A percentile compares a stretch with the other conserved stretches of the same genome.
These are phyloP conservation scores for Dendroctonus ponderosae DNA, from an alignment of 1,140 invertebrate genomes.

Conservation along the genomic window DNA sequence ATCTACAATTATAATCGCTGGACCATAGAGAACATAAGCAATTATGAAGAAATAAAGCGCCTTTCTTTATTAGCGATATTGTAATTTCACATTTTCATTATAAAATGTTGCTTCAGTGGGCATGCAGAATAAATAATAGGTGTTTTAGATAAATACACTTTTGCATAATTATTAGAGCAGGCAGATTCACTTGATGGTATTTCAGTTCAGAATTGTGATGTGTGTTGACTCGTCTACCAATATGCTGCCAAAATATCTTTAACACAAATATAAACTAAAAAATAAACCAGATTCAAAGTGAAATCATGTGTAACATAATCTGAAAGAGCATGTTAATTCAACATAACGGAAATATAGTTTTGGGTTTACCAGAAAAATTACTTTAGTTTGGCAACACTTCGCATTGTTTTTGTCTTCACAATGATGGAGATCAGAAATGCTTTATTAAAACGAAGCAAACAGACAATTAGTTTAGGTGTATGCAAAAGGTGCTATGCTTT, in stretches of 20 bases:
- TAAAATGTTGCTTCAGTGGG: conserved; percentile 20
- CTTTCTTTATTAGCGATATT: conserved; percentile 19
- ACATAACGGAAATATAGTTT: too few relatives aligned
- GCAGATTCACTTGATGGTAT: not conserved
- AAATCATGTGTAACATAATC: too few relatives aligned
- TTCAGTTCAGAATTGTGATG: conserved; percentile 1
- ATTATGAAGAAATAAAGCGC: conserved; percentile 11
- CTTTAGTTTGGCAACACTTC: too few relatives aligned
- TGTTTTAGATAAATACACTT: conserved; percentile 22
- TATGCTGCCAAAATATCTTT: too few relatives aligned
- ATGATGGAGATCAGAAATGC: conserved; percentile 10
- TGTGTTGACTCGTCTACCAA: too few relatives aligned
- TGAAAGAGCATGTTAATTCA: too few relatives aligned
- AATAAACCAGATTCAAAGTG: too few relatives aligned
- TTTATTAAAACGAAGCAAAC: conserved; percentile 1
- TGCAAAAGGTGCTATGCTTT: conserved; percentile 7
- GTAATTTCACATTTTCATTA: conserved; percentile 25
- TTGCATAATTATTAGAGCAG: conserved; percentile 27
- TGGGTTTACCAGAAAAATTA: too few relatives aligned
- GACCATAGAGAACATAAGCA: conserved; percentile 8
- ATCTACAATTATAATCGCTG: not conserved
- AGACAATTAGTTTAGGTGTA: not conserved
- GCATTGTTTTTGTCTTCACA: not conserved
- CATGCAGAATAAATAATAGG: conserved; percentile 18
- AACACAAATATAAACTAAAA: too few relatives aligned